Evolutionary conservation across 2,888 invertebrate genomes (phyloP).

Genomic region (Sinhomidia bicolor): DNA sequence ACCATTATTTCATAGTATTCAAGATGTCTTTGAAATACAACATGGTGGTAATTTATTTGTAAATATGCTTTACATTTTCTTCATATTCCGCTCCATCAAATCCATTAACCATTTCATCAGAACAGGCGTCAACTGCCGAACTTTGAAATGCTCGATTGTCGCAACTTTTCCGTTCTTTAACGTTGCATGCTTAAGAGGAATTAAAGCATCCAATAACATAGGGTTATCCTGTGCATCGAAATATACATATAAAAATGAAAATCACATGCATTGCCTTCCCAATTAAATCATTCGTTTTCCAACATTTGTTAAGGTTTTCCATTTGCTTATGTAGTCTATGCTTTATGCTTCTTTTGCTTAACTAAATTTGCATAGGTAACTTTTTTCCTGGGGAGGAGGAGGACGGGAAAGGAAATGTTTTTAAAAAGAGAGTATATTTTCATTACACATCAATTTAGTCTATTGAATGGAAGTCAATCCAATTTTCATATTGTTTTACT

Average conservation of each 20-base stretch:
- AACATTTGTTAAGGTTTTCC: too few relatives aligned
- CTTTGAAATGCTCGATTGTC: constrained; percentile 80
- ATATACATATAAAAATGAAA: not conserved
- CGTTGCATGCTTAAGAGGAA: not conserved
- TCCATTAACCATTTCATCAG: constrained; percentile 88
- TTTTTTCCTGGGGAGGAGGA: too few relatives aligned
- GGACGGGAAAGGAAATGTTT: too few relatives aligned
- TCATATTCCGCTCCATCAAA: constrained; percentile 91
- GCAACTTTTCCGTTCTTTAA: constrained; percentile 62
- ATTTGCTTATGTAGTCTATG: too few relatives aligned
- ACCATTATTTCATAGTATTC: not conserved
- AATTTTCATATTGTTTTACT: too few relatives aligned
- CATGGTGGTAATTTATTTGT: not conserved
- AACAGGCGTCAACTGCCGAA: constrained; percentile 84
- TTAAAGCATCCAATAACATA: not conserved
- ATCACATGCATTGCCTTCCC: not conserved
- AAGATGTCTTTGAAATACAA: too few relatives aligned
- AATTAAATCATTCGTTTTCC: too few relatives aligned
- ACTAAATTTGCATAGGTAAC: too few relatives aligned
- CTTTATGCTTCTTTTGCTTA: too few relatives aligned
- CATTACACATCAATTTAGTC: too few relatives aligned
- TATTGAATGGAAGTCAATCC: not conserved
- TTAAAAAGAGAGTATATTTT: too few relatives aligned
- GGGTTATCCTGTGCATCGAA: constrained; percentile 51
- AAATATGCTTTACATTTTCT: constrained; percentile 85